phyloP scores from a whole-genome alignment of 2,113 vertebrate genomes.

The Meriones unguiculatus region DNA sequence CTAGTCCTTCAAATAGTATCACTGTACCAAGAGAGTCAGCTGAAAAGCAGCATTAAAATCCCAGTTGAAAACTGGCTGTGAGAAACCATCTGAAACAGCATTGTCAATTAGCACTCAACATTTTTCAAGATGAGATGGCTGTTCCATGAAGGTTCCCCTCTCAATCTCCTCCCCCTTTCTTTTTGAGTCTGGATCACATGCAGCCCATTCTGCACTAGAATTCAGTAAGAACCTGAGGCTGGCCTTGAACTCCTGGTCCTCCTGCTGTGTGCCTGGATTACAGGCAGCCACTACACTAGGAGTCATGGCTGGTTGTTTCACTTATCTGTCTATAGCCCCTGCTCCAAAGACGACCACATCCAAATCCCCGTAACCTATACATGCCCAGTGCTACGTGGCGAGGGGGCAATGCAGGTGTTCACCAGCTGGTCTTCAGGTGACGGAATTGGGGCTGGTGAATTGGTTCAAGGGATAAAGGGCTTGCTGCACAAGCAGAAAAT shows the following conservation, averaged over 20 bases:
- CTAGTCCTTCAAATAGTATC: not conserved
- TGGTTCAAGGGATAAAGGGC: not conserved
- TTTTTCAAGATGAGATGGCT: not conserved
- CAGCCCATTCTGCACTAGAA: not conserved
- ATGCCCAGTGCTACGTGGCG: not conserved
- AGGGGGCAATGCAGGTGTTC: not conserved
- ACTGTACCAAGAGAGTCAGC: not conserved
- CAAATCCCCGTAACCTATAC: not conserved
- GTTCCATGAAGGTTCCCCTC: not conserved
- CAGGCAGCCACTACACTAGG: not conserved
- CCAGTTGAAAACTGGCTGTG: not conserved
- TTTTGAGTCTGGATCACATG: not conserved
- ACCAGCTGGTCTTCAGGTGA: not conserved
- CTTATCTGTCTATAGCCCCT: not conserved
- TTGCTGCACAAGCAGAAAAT: not conserved
- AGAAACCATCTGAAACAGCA: not conserved
- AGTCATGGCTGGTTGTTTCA: not conserved
- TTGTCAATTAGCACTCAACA: not conserved
- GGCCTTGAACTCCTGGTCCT: not conserved
- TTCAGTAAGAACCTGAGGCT: not conserved
- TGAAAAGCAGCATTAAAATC: not conserved
- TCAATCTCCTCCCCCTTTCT: fast-evolving
- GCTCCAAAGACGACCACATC: not conserved
- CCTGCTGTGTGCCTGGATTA: not conserved
- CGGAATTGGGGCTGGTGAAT: not conserved